phyloP scores from a whole-genome alignment of 2,113 vertebrate genomes.

The Mirza zaza region DNA sequence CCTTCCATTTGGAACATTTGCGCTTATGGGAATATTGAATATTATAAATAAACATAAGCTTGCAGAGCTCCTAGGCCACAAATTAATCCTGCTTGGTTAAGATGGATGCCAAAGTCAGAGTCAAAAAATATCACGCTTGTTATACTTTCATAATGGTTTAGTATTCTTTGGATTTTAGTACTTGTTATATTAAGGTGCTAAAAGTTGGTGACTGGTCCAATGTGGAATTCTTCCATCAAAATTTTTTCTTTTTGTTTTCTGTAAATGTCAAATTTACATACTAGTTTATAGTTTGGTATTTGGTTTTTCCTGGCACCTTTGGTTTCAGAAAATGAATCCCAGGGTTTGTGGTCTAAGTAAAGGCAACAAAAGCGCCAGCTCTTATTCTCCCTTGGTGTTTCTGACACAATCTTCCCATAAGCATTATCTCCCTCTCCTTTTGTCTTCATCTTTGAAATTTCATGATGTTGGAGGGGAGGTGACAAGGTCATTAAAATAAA shows the following conservation, averaged over 20 bases:
- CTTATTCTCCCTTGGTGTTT: background rate
- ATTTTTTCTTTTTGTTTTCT: background rate
- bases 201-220: slow-evolving; percentile 51
- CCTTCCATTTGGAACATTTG: slow-evolving; percentile 80
- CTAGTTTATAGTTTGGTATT: background rate
- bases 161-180: slow-evolving; percentile 31
- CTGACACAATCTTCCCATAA: background rate
- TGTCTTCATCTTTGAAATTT: background rate
- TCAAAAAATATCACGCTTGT: slow-evolving; percentile 37
- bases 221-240: background rate
- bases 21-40: slow-evolving; percentile 83
- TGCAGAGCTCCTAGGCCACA: slow-evolving; percentile 71
- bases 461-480: background rate
- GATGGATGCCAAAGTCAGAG: slow-evolving; percentile 62
- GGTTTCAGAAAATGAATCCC: slow-evolving; percentile 21
- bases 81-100: slow-evolving; percentile 78
- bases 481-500: background rate
- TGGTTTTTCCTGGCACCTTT: background rate
- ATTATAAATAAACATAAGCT: slow-evolving; percentile 89
- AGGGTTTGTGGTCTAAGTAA: background rate
- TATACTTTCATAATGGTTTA: slow-evolving; percentile 13
- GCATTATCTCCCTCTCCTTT: background rate
- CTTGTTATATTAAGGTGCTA: slow-evolving; percentile 56
- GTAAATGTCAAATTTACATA: background rate
- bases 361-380: background rate